phyloP scores from a whole-genome alignment of 2,888 invertebrate species.

The Drosophila falleni region DNA sequence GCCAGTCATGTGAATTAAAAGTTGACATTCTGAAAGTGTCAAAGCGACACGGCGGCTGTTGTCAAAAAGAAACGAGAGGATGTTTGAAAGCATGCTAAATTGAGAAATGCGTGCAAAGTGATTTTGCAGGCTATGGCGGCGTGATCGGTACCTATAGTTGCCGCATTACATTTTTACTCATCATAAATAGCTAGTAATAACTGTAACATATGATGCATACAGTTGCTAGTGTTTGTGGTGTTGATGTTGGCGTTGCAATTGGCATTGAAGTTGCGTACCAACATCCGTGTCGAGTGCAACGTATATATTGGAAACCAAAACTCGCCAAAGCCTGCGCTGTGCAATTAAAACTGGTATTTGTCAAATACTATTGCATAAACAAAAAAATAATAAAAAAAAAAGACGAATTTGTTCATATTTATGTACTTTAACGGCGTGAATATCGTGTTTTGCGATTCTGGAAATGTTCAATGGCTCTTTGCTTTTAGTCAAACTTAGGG shows the following conservation, averaged over 20 bases:
- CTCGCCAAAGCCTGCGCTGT: neutral
- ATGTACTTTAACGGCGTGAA: too few species aligned
- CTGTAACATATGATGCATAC: too few species aligned
- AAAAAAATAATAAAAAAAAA: neutral
- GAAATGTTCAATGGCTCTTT: too few species aligned
- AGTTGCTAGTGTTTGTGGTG: neutral
- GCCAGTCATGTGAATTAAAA: slow-evolving; percentile 42
- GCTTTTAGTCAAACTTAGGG: too few species aligned
- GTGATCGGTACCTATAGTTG: slow-evolving; percentile 30
- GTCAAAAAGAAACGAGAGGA: slow-evolving; percentile 81
- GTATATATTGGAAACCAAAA: neutral
- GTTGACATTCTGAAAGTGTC: slow-evolving; percentile 43
- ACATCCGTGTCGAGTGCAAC: neutral
- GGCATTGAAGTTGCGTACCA: neutral
- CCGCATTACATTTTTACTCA: slow-evolving; percentile 54
- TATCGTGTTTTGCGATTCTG: too few species aligned
- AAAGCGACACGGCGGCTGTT: slow-evolving; percentile 51
- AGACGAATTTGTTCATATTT: too few species aligned
- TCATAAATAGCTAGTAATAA: too few species aligned
- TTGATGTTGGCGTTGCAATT: neutral
- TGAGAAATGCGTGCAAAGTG: slow-evolving; percentile 83
- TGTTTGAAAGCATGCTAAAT: slow-evolving; percentile 84
- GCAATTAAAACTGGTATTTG: neutral
- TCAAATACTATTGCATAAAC: neutral
- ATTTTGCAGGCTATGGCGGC: neutral